These are phyloP conservation scores for Mustela erminea DNA, from an alignment of 2,797 vertebrate species.

Conservation along the genomic window DNA sequence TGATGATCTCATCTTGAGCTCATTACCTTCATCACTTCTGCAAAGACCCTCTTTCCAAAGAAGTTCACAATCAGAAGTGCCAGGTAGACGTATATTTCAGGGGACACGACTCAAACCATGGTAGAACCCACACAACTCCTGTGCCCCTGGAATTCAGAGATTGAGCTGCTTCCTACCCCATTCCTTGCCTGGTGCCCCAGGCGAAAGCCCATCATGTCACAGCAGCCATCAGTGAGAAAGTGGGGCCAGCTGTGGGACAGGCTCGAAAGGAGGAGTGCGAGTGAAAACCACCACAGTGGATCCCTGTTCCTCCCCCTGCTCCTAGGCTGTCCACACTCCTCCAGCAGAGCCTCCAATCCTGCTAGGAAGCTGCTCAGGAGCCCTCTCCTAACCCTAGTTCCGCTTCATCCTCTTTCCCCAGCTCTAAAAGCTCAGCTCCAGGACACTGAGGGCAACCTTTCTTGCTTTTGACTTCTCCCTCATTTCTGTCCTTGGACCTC, in stretches of 20 bases:
- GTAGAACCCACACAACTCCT: not conserved
- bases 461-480: no score
- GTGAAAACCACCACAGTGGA: rapidly evolving
- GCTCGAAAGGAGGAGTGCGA: not conserved
- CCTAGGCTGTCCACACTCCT: not conserved
- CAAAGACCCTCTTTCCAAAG: not conserved
- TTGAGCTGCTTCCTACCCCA: not conserved
- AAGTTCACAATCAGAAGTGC: not conserved
- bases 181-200: not conserved
- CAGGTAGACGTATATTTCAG: not conserved
- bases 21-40: not conserved
- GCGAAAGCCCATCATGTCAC: not conserved
- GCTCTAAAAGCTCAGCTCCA: not conserved
- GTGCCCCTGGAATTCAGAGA: not conserved
- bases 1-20: not conserved
- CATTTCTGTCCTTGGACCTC: not conserved
- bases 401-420: not conserved
- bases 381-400: not conserved
- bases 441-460: not conserved
- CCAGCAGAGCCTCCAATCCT: not conserved
- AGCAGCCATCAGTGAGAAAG: rapidly evolving
- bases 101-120: not conserved
- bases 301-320: rapidly evolving
- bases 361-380: not conserved
- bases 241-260: rapidly evolving